Base-by-base conservation (phyloP, 2,113 vertebrate genomes). In the Scortum barcoo region DNA sequence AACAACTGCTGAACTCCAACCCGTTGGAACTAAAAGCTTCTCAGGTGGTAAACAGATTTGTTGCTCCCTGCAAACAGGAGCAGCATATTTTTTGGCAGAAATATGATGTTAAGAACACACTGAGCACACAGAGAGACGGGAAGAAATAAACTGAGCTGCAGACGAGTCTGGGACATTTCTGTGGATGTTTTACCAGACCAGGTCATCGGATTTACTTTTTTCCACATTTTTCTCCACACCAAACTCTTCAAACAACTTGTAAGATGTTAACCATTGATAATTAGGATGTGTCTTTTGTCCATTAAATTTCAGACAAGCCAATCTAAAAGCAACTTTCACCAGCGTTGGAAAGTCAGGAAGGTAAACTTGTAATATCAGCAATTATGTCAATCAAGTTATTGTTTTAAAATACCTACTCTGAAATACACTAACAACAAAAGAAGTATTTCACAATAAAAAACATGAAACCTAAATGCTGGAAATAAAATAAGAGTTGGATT, bases 31-130 rank as follows among this genome's bases (percentile, higher is more conserved):
- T 24, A 40, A n/a, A 65, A 58, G 30, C 8, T 7, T 53, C 17
- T 53, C 66, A 77, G 58, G 28, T 65, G 72, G 50, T 44, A 50
- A 70, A 63, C 63, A 72, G 44, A 68, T 73, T 46, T 73, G 44
- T 53, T 38, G 26, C 24, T 58, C 30, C 28, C 14, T 71, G n/a
- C 38, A 63, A 79, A 63, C 13, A 48, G 19, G 2, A n/a, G 62
- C 46, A 46, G 13, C 2, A 7, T 40, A 12, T 58, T 56, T 69
- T 69, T 44, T 72, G 51, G 16, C 28, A 57, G 16, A 44, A 44
- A 65, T 30, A 28, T 33, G n/a, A 63, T 33, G 20, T 50, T 33
- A 44, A 50, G 24, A 71, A 36, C 44, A 30, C 20, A 61, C 26
- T 24, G 24, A 28, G 38, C 40, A 36, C n/a, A 19, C 13, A 53